Conservation (phyloP, 2,113 vertebrate species). For the Ramphastos sulfuratus region DNA sequence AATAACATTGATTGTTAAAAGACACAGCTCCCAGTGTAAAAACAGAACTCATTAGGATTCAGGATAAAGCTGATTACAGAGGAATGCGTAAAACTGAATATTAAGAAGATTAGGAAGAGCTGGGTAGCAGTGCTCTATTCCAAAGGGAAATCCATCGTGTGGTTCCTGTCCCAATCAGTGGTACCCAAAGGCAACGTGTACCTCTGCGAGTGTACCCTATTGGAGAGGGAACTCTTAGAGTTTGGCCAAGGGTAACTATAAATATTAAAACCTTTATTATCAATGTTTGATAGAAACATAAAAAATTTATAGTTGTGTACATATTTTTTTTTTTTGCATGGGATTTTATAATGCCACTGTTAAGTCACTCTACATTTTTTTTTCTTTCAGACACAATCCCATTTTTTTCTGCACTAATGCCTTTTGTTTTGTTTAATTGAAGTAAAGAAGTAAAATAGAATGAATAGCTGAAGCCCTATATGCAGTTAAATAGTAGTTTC, state of each 20-base stretch:
- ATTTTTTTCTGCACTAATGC: conserved; percentile 51
- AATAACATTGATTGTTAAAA: conserved; percentile 71
- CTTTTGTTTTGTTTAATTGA: conserved; percentile 21
- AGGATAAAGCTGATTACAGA: conserved; percentile 69
- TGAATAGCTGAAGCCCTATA: not conserved
- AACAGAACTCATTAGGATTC: conserved; percentile 67
- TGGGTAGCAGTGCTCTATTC: conserved; percentile 39
- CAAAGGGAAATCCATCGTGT: conserved; percentile 61
- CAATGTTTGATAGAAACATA: conserved; percentile 77
- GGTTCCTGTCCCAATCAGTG: conserved; percentile 60
- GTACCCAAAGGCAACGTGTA: conserved; percentile 74
- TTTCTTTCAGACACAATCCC: conserved; percentile 47
- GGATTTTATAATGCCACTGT: conserved; percentile 49
- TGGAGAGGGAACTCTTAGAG: conserved; percentile 56
- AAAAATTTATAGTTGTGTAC: conserved; percentile 76
- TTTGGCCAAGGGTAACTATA: conserved; percentile 79
- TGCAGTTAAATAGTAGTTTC: conserved; percentile 42
- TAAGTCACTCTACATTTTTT: not conserved
- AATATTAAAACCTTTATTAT: conserved; percentile 82
- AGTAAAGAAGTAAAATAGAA: conserved; percentile 11
- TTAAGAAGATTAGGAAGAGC: conserved; percentile 73
- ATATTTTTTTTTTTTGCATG: conserved; percentile 53
- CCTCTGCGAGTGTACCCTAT: conserved; percentile 38
- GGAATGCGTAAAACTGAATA: conserved; percentile 57
- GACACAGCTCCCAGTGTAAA: conserved; percentile 47